Evolutionary conservation across 2,888 invertebrate genomes (phyloP), one percentile per base, ranked within the genome.

Genomic region (Lucinisca nassula): DNA sequence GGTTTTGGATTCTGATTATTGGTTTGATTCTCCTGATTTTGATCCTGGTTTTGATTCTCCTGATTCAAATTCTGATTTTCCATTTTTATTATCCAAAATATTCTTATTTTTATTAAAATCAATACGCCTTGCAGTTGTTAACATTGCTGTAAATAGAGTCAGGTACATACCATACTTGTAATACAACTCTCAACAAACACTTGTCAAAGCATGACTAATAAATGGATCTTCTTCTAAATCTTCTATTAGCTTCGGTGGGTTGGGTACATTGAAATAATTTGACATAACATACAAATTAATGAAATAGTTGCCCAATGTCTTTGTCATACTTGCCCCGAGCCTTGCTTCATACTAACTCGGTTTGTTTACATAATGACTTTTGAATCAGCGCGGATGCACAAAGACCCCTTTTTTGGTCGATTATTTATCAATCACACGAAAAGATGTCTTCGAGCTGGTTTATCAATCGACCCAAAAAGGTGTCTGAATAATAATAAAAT

Each of bases 281-380:
- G 76, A 76, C 32, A 76, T 30, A 17, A 51, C 76, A 35, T 76
- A 76, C 45, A 49, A 51, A 49, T 51, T 76, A 21, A 76, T 76
- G 30, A 35, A 24, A 27, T 45, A 45, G 30, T 76, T 49, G n/a
- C 51, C 76, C 32, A 76, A 76, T 58, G 61, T 58, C 61, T 58
- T 58, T 14, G 61, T 58, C 61, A 58, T 58, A 8, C 24, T 27
- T 24, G 61, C 61, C n/a, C 61, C 61, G 10, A 58, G n/a, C n/a
- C 61, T n/a, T n/a, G 61, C 61, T 58, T 58, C 61, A n/a, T 24
- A 58, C 8, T n/a, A n/a, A 58, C 61, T n/a, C n/a, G n/a, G n/a
- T n/a, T n/a, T n/a, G n/a, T n/a, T n/a, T n/a, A n/a, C n/a, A n/a
- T n/a, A n/a, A n/a, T n/a, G n/a, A n/a, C n/a, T n/a, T n/a, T n/a